Evolutionary conservation across 2,113 vertebrate species (phyloP), one percentile per base, ranked within the genome.

Genomic region (Chaetura pelagica): DNA sequence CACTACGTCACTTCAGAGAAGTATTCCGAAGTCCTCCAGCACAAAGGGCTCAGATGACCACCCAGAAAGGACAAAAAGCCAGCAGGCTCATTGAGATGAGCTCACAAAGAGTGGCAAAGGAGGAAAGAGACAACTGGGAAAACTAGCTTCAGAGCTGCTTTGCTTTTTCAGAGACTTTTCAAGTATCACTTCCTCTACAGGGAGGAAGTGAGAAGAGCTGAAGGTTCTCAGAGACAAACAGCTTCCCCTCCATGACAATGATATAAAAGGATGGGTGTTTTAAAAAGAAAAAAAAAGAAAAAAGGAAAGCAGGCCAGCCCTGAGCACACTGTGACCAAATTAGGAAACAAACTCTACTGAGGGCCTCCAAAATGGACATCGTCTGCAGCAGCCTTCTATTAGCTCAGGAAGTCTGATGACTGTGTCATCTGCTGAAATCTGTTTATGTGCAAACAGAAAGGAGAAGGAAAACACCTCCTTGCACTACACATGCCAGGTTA

Each of bases 301-400:
- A 94, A 95, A 97, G 87, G 89, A 93, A 97, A 97, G 97, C 97
- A 97, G 96, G 93, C 85, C 87, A 96, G 96, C 87, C 88, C 73
- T 66, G 82, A 97, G 88, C 94, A 97, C 21, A 52, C 72, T 86
- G 94, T 98, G 97, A 98, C 98, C 98, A 98, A 98, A 98, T 98
- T 98, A 98, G 98, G 98, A 98, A 98, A 89, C 75, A 95, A 97
- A 91, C 58, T 92, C 94, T 86, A 80, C 79, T 59, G 71, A 87
- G 87, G 86, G 94, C 84, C 93, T 97, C 94, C 89, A 87, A 87
- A 89, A 96, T 77, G 95, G 94, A 92, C 91, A 90, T 84, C 1
- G 2, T 75, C 75, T 86, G 69, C 85, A 55, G 62, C 72, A 95
- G 93, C 77, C 82, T 89, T 62, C 16, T 67, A 29, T 89, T 85